Evolutionary conservation across 2,888 invertebrate genomes (phyloP).

Genomic region (Micropterix aruncella): DNA sequence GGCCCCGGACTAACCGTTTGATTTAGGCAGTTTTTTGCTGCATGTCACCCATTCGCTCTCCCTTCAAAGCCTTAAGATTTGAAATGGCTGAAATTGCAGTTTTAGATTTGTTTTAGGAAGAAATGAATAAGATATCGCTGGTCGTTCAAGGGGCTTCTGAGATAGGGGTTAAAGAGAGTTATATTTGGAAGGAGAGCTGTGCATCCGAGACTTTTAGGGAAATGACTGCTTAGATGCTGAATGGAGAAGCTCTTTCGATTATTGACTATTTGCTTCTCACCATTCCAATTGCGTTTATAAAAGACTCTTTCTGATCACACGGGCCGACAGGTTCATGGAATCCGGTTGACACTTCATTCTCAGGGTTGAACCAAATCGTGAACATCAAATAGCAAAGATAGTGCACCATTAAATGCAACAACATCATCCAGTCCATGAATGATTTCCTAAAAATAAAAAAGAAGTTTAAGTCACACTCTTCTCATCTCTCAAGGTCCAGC

Average conservation of each 20-base stretch:
- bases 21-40: too few relatives aligned
- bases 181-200: too few relatives aligned
- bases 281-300: conserved; percentile 53
- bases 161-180: too few relatives aligned
- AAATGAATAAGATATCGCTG: too few relatives aligned
- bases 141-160: too few relatives aligned
- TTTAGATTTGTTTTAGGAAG: too few relatives aligned
- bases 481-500: background rate
- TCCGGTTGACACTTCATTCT: conserved; percentile 51
- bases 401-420: conserved; percentile 41
- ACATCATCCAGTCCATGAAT: conserved; percentile 25
- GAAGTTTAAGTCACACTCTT: background rate
- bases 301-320: conserved; percentile 43
- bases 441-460: conserved; percentile 18
- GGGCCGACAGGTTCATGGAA: conserved; percentile 64
- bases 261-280: conserved; percentile 23
- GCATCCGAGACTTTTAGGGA: too few relatives aligned
- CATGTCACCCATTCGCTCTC: too few relatives aligned
- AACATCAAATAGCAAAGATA: conserved; percentile 47
- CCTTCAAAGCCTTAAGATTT: too few relatives aligned
- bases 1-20: too few relatives aligned
- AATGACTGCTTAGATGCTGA: too few relatives aligned
- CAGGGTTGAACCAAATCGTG: conserved; percentile 50
- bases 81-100: too few relatives aligned
- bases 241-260: conserved; percentile 3